phyloP scores from a whole-genome alignment of 2,888 invertebrate species.

The Aphrophora alni region DNA sequence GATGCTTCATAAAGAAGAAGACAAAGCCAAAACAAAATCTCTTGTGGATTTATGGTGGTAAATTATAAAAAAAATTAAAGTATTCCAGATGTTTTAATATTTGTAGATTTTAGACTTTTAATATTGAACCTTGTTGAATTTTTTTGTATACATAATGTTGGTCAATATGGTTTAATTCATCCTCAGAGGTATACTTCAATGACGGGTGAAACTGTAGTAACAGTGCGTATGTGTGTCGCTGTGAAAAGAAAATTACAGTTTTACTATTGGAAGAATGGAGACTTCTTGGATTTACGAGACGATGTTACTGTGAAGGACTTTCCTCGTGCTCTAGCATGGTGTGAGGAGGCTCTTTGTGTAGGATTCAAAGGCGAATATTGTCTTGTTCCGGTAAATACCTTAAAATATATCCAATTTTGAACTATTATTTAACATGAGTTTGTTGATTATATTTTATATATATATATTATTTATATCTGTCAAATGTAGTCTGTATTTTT shows the following conservation, averaged over 20 bases:
- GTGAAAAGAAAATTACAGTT: slow-evolving; percentile 85
- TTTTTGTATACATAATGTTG: no score
- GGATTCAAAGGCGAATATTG: slow-evolving; percentile 70
- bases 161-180: slow-evolving; percentile 49
- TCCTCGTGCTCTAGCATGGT: slow-evolving; percentile 82
- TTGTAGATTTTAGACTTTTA: no score
- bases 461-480: no score
- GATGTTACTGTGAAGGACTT: slow-evolving; percentile 81
- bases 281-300: slow-evolving; percentile 73
- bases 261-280: slow-evolving; percentile 87
- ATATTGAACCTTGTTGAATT: no score
- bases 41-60: no score
- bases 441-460: slow-evolving; percentile 11
- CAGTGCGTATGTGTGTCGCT: slow-evolving; percentile 87
- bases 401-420: neutral
- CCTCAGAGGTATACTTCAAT: slow-evolving; percentile 64
- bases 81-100: no score
- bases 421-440: neutral
- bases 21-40: no score
- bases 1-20: no score
- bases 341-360: slow-evolving; percentile 82
- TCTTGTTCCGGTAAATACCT: slow-evolving; percentile 46
- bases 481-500: no score
- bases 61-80: no score
- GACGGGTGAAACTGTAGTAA: slow-evolving; percentile 77